Conservation (phyloP, 2,113 vertebrate species). For the Hemiprocne comata region DNA sequence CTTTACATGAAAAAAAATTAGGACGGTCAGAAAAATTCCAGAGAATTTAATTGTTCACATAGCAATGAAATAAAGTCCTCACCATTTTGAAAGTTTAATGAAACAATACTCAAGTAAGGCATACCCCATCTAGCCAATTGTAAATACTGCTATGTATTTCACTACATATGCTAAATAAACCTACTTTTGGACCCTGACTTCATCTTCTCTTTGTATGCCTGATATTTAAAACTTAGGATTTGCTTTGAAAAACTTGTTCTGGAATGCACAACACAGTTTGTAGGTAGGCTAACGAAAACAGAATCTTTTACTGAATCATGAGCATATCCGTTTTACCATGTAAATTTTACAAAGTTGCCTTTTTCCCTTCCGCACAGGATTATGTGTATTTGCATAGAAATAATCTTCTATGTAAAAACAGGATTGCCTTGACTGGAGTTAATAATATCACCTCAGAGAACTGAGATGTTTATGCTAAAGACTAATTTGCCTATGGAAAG, state of each 20-base stretch:
- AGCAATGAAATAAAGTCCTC: not conserved
- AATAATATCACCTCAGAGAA: not conserved
- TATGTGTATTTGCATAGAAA: not conserved
- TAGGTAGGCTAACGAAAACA: not conserved
- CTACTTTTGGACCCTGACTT: not conserved
- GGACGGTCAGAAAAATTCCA: conserved; percentile 26
- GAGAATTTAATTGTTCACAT: conserved; percentile 16
- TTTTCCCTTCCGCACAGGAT: not conserved
- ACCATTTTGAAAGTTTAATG: not conserved
- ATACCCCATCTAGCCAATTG: not conserved
- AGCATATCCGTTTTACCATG: not conserved
- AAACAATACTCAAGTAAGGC: accelerated
- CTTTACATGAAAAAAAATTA: conserved; percentile 41
- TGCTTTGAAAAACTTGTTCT: not conserved
- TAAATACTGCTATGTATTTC: not conserved
- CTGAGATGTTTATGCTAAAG: not conserved
- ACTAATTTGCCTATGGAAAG: not conserved
- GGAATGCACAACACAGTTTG: not conserved
- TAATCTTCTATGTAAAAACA: not conserved
- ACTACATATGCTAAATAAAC: not conserved
- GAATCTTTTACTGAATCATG: not conserved
- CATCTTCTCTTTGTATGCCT: not conserved
- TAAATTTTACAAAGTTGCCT: not conserved
- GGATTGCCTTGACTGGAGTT: not conserved
- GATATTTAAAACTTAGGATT: not conserved